Conservation (phyloP, 2,888 invertebrate species). For the Mycalesis mineus region DNA sequence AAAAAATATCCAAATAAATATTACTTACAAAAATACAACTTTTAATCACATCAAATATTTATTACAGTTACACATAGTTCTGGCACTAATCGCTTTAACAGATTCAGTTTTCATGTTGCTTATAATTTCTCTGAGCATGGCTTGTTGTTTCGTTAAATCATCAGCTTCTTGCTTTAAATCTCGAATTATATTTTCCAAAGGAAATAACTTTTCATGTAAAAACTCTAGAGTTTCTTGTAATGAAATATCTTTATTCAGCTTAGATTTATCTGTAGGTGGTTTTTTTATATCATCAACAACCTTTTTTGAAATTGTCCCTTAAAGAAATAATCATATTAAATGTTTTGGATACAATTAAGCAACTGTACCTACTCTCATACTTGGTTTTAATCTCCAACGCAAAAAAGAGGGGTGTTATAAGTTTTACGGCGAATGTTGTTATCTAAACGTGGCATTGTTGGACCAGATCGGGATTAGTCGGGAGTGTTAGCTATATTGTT, state of each 20-base stretch:
- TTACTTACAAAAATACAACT: too few relatives aligned
- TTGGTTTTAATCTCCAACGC: too few relatives aligned
- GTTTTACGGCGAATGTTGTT: too few relatives aligned
- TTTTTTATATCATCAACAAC: not conserved
- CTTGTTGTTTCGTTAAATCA: conserved; percentile 42
- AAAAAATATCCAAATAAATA: too few relatives aligned
- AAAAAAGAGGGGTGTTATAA: too few relatives aligned
- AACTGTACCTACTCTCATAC: too few relatives aligned
- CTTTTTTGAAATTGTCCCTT: not conserved
- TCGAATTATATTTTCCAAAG: conserved; percentile 50
- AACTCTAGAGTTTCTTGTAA: conserved; percentile 26
- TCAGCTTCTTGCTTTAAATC: conserved; percentile 51
- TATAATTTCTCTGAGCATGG: conserved; percentile 38
- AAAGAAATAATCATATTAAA: not conserved
- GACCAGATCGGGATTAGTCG: too few relatives aligned
- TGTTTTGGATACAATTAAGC: not conserved
- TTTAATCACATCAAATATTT: not conserved
- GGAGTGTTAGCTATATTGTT: too few relatives aligned
- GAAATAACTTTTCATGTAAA: conserved; percentile 47
- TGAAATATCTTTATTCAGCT: not conserved
- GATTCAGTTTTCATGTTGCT: conserved; percentile 32
- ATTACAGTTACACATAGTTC: conserved; percentile 43
- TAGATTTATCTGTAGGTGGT: not conserved
- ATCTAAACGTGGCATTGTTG: too few relatives aligned
- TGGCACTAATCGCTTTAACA: conserved; percentile 31